Base-by-base conservation (phyloP, 2,888 invertebrate species). In the Taphrorychus bicolor region DNA sequence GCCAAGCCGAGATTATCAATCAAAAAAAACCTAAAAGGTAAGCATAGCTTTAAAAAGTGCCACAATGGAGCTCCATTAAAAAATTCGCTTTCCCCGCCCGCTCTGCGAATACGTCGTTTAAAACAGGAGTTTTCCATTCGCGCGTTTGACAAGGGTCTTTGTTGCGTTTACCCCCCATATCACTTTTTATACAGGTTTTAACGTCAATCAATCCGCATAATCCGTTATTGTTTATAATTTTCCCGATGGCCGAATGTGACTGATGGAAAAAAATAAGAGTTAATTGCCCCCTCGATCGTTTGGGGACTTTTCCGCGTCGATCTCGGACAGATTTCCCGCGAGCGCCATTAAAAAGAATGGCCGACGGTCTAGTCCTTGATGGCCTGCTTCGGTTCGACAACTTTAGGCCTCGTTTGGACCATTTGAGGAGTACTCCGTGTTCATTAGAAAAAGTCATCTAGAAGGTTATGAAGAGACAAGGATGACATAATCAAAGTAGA, bases 141-240 rank as follows among this genome's bases (percentile, higher is more conserved):
- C 11, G 24, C 17, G 9, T 21, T 54, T 54, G 54, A 54, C 24
- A 54, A 22, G 54, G 54, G 54, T 54, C 54, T 54, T 54, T 54
- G 54, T 56, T 56, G 18, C 18, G 52, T 52, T 52, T 56, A 18
- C 32, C 32, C 51, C 21, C 56, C 53, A 5, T 32, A 56, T 56
- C 56, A 56, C 56, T 56, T 32, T 56, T 56, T 40, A 32, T 56
- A 56, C 17, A 16, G 22, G 40, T 41, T 53, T 53, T 56, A 56
- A 56, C 56, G 56, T 56, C 56, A 56, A 56, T 56, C 56, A 56
- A 56, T 56, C 18, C 17, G 32, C 56, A 56, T 56, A 56, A 56
- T 14, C 56, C 32, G 40, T 17, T 17, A 45, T 45, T 45, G 45
- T 45, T 45, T 45, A 45, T 3, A 32, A 9, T 45, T 45, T 45